Evolutionary conservation across 1,140 invertebrate species (phyloP).

Genomic region (Drosophila sp.): DNA sequence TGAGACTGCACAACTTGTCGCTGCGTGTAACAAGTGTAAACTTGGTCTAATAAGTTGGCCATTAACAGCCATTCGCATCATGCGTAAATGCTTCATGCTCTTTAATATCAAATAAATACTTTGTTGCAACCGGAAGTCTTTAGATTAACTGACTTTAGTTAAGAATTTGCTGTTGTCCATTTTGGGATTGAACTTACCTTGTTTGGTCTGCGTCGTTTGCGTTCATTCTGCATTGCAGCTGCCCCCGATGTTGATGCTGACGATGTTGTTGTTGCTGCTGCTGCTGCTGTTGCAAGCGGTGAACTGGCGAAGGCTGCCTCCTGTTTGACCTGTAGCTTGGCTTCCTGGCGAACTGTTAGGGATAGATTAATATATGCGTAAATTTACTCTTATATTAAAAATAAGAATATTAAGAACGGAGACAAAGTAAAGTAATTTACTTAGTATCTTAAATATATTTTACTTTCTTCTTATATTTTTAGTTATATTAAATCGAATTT

Average conservation of each 20-base stretch:
- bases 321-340: constrained; percentile 81
- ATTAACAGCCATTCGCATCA: constrained; percentile 61
- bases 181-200: constrained; percentile 60
- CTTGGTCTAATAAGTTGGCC: constrained; percentile 76
- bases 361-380: background rate
- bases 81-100: constrained; percentile 45
- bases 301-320: constrained; percentile 36
- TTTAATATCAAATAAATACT: constrained; percentile 12
- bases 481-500: background rate
- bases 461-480: too few relatives aligned
- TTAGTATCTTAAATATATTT: too few relatives aligned
- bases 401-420: too few relatives aligned
- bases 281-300: constrained; percentile 26
- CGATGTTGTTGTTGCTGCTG: background rate
- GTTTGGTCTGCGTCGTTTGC: constrained; percentile 68
- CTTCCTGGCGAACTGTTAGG: constrained; percentile 87
- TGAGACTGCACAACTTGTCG: constrained; percentile 68
- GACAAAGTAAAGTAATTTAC: too few relatives aligned
- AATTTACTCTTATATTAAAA: background rate
- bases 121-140: constrained; percentile 28
- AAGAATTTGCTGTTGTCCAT: constrained; percentile 2
- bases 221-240: constrained; percentile 50
- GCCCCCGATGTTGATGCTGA: too few relatives aligned
- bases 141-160: constrained; percentile 16
- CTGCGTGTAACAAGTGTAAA: constrained; percentile 76